phyloP scores from a whole-genome alignment of 2,888 invertebrate species.

The Rhagonycha lutea region DNA sequence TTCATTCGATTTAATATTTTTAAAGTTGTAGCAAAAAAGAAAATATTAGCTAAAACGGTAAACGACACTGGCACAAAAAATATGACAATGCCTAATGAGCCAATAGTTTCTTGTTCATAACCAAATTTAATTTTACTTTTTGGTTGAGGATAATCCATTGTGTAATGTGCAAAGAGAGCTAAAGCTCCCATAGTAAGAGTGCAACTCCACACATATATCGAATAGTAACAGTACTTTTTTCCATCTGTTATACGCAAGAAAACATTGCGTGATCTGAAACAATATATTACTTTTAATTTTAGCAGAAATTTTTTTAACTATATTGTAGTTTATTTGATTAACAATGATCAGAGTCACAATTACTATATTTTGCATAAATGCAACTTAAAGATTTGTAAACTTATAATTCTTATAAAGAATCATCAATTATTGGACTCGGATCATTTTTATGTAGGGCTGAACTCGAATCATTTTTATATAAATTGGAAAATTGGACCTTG shows the following conservation, averaged over 20 bases:
- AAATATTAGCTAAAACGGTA: slow-evolving; percentile 76
- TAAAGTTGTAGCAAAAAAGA: slow-evolving; percentile 79
- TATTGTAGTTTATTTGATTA: not conserved
- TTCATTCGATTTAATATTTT: slow-evolving; percentile 80
- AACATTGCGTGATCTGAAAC: slow-evolving; percentile 75
- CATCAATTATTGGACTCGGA: no score
- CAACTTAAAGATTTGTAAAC: no score
- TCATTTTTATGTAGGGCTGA: no score
- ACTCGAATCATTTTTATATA: no score
- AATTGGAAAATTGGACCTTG: no score
- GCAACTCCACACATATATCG: slow-evolving; percentile 78
- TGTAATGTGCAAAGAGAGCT: slow-evolving; percentile 81
- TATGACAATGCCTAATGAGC: slow-evolving; percentile 80
- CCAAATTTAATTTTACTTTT: slow-evolving; percentile 59
- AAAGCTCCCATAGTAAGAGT: slow-evolving; percentile 72
- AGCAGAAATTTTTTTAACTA: not conserved
- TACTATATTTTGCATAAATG: no score
- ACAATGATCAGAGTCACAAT: no score
- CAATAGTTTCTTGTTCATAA: slow-evolving; percentile 75
- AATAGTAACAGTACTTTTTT: slow-evolving; percentile 85
- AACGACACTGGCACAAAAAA: slow-evolving; percentile 83
- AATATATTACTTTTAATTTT: not conserved
- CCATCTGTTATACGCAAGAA: slow-evolving; percentile 84
- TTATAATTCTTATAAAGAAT: no score
- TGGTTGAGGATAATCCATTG: slow-evolving; percentile 68